phyloP scores from a whole-genome alignment of 2,888 invertebrate genomes.

The Mesoligia furuncula region DNA sequence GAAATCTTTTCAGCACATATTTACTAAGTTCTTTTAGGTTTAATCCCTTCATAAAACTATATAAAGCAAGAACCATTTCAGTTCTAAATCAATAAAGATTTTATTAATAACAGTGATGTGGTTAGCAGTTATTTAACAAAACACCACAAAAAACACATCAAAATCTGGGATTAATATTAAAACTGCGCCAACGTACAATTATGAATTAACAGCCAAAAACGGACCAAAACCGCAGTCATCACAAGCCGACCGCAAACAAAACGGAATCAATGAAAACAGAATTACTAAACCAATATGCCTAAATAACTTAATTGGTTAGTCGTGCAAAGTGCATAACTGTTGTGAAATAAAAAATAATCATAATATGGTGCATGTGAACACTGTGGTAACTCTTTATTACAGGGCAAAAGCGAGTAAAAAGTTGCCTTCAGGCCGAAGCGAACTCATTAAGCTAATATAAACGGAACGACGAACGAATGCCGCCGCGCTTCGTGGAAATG shows the following conservation, averaged over 20 bases:
- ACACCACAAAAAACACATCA: constrained; percentile 17
- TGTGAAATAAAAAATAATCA: constrained; percentile 62
- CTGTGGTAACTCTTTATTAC: constrained; percentile 67
- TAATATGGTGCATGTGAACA: constrained; percentile 62
- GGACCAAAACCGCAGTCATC: constrained; percentile 34
- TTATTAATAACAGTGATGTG: background rate
- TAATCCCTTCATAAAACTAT: background rate
- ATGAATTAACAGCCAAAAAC: constrained; percentile 33
- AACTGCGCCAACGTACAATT: constrained; percentile 26
- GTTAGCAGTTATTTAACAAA: constrained; percentile 24
- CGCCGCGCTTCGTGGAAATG: constrained; percentile 78
- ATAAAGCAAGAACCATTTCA: background rate
- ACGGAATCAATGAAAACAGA: constrained; percentile 36
- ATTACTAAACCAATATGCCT: constrained; percentile 43
- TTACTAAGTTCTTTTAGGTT: background rate
- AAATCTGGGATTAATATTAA: constrained; percentile 30
- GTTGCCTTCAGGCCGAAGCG: constrained; percentile 63
- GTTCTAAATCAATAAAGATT: background rate
- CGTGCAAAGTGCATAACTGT: constrained; percentile 63
- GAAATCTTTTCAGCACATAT: background rate
- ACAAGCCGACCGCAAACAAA: constrained; percentile 39
- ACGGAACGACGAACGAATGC: constrained; percentile 76
- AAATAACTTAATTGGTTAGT: constrained; percentile 61
- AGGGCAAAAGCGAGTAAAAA: constrained; percentile 69
- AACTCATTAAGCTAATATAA: constrained; percentile 86